Evolutionary conservation across 2,113 vertebrate genomes (phyloP).

Genomic region (Daphoenositta chrysoptera): DNA sequence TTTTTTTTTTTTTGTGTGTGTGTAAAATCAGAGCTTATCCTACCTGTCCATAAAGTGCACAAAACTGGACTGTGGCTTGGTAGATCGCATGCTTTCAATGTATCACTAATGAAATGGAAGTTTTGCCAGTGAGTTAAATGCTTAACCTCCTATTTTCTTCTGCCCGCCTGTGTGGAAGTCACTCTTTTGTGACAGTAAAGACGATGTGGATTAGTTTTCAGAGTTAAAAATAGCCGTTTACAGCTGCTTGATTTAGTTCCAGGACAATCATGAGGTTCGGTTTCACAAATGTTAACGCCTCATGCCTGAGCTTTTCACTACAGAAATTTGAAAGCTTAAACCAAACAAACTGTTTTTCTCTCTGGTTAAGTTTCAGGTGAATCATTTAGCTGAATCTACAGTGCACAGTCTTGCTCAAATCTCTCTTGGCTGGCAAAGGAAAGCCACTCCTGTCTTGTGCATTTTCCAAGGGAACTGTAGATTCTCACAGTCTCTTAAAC

Average conservation of each 20-base stretch:
- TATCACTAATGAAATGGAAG: background rate
- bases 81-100: background rate
- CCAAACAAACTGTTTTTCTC: background rate
- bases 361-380: slow-evolving; percentile 10
- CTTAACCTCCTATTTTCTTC: background rate
- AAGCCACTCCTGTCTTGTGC: background rate
- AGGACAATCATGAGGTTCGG: background rate
- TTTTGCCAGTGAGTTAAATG: accelerated
- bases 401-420: background rate
- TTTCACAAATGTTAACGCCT: background rate
- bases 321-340: background rate
- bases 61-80: background rate
- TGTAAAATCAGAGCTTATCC: background rate
- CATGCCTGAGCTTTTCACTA: background rate
- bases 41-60: background rate
- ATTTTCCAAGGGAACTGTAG: background rate
- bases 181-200: background rate
- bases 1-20: background rate
- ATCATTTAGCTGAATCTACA: slow-evolving; percentile 23
- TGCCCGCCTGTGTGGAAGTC: background rate
- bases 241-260: slow-evolving; percentile 54
- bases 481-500: background rate
- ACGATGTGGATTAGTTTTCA: slow-evolving; percentile 33
- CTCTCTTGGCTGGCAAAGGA: background rate
- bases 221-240: slow-evolving; percentile 62